These are phyloP conservation scores for Limnephilus rhombicus DNA, from an alignment of 2,888 invertebrate species.

Conservation along the genomic window DNA sequence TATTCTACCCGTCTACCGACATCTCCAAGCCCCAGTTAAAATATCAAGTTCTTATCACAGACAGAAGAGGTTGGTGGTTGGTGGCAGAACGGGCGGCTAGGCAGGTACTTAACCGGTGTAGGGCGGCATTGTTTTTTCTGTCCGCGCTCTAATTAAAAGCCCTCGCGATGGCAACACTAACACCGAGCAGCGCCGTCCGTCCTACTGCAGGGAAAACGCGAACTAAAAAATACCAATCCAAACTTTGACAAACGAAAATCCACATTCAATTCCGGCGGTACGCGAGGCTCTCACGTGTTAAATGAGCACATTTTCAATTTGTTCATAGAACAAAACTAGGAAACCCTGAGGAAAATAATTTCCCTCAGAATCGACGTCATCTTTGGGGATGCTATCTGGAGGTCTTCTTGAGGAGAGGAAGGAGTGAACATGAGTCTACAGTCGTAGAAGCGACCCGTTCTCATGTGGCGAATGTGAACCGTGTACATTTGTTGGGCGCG, in stretches of 20 bases:
- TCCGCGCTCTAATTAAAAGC: constrained; percentile 27
- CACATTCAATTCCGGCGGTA: not conserved
- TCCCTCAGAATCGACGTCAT: too few species aligned
- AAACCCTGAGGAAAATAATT: too few species aligned
- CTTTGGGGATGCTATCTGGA: too few species aligned
- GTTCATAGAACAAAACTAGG: too few species aligned
- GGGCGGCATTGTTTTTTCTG: constrained; percentile 23
- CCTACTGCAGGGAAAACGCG: not conserved
- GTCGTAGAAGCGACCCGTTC: too few species aligned
- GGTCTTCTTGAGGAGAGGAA: too few species aligned
- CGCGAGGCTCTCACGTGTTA: not conserved
- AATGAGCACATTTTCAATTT: not conserved
- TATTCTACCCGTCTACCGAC: not conserved
- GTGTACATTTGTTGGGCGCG: too few species aligned
- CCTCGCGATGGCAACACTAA: constrained; percentile 28
- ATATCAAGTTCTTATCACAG: not conserved
- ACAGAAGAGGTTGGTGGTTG: not conserved
- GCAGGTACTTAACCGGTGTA: constrained; percentile 25
- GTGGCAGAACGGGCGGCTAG: not conserved
- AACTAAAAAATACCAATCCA: not conserved
- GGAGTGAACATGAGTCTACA: too few species aligned
- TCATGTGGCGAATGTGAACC: too few species aligned
- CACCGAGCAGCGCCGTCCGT: not conserved
- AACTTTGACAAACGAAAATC: constrained; percentile 6
- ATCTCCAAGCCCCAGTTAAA: not conserved